Conservation (phyloP, 2,113 vertebrate species). For the Ceratotherium simum region DNA sequence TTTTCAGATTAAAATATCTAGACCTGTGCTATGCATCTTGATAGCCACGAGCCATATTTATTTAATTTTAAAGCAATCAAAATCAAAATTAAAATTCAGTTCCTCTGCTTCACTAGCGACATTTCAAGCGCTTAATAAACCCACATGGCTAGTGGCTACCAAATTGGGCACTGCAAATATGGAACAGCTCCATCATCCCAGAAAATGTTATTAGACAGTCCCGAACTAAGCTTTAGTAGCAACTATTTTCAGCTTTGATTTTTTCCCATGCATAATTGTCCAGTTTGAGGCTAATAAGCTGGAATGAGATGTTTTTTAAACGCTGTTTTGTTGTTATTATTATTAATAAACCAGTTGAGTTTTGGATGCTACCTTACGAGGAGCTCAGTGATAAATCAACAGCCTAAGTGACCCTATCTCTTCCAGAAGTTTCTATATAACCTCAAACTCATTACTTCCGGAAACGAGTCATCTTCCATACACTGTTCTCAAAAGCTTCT, state of each 20-base stretch:
- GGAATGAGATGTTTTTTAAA: background rate
- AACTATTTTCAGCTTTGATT: background rate
- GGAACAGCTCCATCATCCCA: background rate
- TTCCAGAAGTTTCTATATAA: background rate
- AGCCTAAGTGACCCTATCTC: background rate
- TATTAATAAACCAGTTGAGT: background rate
- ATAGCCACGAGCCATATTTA: background rate
- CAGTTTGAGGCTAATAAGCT: background rate
- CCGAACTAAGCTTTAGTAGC: background rate
- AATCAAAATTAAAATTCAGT: conserved; percentile 3
- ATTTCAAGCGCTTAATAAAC: background rate
- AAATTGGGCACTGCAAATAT: background rate
- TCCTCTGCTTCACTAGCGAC: background rate
- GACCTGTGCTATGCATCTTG: background rate
- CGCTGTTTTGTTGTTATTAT: background rate
- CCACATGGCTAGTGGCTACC: background rate
- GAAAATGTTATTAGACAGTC: background rate
- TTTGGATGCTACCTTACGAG: background rate
- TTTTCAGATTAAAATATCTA: background rate
- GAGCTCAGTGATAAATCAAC: background rate
- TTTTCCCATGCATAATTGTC: background rate
- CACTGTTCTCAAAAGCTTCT: background rate
- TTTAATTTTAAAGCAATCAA: conserved; percentile 19
- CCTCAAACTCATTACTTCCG: background rate
- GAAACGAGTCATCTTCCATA: background rate